A percentile compares a stretch with the other conserved stretches of the same genome.
Evolutionary conservation across 2,888 invertebrate genomes (phyloP).

Genomic region (Noctuana brunneofusca): DNA sequence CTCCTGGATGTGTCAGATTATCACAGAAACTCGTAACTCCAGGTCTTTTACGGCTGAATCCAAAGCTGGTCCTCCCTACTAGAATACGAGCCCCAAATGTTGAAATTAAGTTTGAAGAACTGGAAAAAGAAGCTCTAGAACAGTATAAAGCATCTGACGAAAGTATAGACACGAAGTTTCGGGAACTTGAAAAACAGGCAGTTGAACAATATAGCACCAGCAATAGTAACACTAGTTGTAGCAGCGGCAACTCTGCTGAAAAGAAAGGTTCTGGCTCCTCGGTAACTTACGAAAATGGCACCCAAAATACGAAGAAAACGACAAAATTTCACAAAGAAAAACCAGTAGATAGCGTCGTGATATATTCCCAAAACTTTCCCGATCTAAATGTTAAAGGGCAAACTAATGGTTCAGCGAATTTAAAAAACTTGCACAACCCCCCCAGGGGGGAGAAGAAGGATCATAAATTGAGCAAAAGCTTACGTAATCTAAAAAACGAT

Average conservation of each 20-base stretch:
- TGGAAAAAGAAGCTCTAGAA: conserved; percentile 84
- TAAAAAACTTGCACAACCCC: conserved; percentile 82
- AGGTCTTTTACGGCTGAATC: conserved; percentile 69
- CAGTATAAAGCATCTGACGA: conserved; percentile 83
- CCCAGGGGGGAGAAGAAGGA: conserved; percentile 81
- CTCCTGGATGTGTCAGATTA: conserved; percentile 60
- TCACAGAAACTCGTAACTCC: conserved; percentile 68
- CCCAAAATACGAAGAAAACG: conserved; percentile 50
- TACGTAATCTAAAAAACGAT: conserved; percentile 59
- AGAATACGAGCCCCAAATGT: conserved; percentile 61
- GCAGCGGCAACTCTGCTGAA: conserved; percentile 69
- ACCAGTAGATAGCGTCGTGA: conserved; percentile 70
- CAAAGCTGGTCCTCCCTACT: conserved; percentile 66
- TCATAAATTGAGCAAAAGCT: conserved; percentile 58
- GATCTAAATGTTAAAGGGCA: conserved; percentile 65
- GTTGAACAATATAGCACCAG: conserved; percentile 85
- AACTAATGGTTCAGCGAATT: conserved; percentile 70
- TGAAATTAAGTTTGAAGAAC: conserved; percentile 77
- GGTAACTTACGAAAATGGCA: conserved; percentile 47
- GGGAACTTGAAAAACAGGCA: conserved; percentile 85
- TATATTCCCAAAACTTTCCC: conserved; percentile 77
- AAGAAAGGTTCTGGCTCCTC: conserved; percentile 53
- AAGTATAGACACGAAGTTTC: conserved; percentile 82
- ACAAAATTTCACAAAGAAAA: conserved; percentile 75
- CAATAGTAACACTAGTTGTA: conserved; percentile 77